Evolutionary conservation across 2,113 vertebrate genomes (phyloP).

Genomic region (Salvelinus namaycush): DNA sequence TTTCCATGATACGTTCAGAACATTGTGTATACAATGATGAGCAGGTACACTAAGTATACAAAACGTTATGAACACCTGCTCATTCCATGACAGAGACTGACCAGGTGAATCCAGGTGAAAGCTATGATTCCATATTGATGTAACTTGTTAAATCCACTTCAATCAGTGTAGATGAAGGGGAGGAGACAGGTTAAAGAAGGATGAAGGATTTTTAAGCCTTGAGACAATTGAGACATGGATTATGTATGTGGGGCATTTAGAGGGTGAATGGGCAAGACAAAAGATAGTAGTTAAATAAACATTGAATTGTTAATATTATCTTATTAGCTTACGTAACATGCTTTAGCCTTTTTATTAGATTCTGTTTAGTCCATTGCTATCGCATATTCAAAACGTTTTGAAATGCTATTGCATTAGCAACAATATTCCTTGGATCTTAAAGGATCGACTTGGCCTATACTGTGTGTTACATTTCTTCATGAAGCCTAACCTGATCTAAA

Average conservation of each 20-base stretch:
- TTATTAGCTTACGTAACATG: neutral
- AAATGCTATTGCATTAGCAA: neutral
- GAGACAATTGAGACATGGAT: no score
- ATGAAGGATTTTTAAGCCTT: no score
- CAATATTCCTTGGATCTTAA: neutral
- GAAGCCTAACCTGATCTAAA: neutral
- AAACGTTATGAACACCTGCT: no score
- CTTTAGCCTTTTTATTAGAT: neutral
- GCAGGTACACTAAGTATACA: no score
- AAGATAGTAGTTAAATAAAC: conserved; percentile 13
- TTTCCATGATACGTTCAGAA: conserved; percentile 8
- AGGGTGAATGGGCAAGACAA: no score
- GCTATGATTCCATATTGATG: no score
- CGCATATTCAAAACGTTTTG: neutral
- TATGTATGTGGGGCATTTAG: no score
- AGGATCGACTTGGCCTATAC: neutral
- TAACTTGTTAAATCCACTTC: no score
- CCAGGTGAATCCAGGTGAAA: no score
- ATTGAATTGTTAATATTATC: neutral
- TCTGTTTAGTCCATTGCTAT: neutral
- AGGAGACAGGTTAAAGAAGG: no score
- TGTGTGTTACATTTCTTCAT: neutral
- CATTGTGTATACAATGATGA: conserved; percentile 21
- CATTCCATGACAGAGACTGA: no score
- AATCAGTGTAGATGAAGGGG: no score